These are phyloP conservation scores for Yasuhikotakia modesta DNA, from an alignment of 2,797 vertebrate species.

Conservation along the genomic window DNA sequence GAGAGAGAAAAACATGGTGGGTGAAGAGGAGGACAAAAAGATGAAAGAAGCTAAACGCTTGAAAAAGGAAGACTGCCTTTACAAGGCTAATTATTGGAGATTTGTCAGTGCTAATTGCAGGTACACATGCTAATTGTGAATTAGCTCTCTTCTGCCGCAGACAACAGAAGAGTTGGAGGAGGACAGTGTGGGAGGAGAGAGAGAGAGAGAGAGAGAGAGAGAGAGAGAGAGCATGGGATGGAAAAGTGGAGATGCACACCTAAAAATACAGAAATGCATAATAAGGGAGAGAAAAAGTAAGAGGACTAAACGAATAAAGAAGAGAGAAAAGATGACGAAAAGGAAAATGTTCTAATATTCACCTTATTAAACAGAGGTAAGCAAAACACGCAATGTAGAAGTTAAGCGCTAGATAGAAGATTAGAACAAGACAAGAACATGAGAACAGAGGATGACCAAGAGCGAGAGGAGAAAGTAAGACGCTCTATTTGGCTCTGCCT, in stretches of 20 bases:
- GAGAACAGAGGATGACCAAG: constrained; percentile 41
- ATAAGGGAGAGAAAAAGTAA: constrained; percentile 9
- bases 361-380: constrained; percentile 13
- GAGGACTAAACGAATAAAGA: constrained; percentile 34
- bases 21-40: constrained; percentile 50
- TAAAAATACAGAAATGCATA: not conserved
- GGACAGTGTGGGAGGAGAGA: constrained; percentile 68
- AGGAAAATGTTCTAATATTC: not conserved
- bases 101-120: constrained; percentile 81
- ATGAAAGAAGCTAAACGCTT: constrained; percentile 44
- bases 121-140: constrained; percentile 79
- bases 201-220: constrained; percentile 50
- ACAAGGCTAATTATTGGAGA: constrained; percentile 77
- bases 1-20: constrained; percentile 19
- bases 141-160: constrained; percentile 67
- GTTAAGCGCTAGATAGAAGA: constrained; percentile 59
- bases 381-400: constrained; percentile 58
- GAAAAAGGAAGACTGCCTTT: constrained; percentile 61
- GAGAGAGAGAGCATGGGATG: constrained; percentile 29
- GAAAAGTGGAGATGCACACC: constrained; percentile 17
- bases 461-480: constrained; percentile 58
- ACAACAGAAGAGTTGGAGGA: constrained; percentile 57
- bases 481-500: constrained; percentile 64
- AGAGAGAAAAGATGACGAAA: constrained; percentile 2
- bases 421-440: constrained; percentile 26